Base-by-base conservation (phyloP, 2,797 vertebrate genomes). In the Chrosomus eos region DNA sequence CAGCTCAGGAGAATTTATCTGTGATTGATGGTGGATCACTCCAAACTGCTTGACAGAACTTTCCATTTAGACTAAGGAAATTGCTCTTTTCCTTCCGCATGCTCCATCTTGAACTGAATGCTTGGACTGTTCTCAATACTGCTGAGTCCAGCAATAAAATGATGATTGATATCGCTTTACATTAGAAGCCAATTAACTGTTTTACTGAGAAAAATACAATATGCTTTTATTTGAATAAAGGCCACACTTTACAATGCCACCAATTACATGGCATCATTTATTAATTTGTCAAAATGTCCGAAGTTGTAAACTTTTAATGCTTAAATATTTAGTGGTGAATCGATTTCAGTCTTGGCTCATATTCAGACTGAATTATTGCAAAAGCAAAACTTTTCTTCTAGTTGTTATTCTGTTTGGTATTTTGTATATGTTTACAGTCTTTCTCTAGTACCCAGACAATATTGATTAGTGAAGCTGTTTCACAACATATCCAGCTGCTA, bases 21-120 rank as follows among this genome's bases (percentile, higher is more conserved):
- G 92, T 97, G 97, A 98, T 97, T 97, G 96, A 98, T 98, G 96
- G 95, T 93, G 95, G 95, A 97, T 97, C 95, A 95, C 96, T 96
- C 94, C 94, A 94, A 94, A 93, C 93, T 96, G 94, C 94, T 96
- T 96, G 95, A 95, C 95, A 98, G 96, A 95, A 94, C 96, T 97
- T 98, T 96, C 95, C 95, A 96, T 98, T 98, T 96, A 94, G 87
- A 74, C 93, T 88, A 90, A 92, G 95, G 94, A 97, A 98, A 98
- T 97, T 96, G 95, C 94, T 96, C 96, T 96, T 97, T 97, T 91
- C 96, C 94, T 94, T 95, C 94, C 90, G 93, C 91, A 91, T 95
- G 94, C 91, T 96, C 95, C 91, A 93, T 95, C 94, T 96, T 95
- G 82, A 90, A 85, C 89, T 89, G 91, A 94, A 91, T 87, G 88